Evolutionary conservation across 2,888 invertebrate genomes (phyloP).

Genomic region (Eupithecia vulgata): DNA sequence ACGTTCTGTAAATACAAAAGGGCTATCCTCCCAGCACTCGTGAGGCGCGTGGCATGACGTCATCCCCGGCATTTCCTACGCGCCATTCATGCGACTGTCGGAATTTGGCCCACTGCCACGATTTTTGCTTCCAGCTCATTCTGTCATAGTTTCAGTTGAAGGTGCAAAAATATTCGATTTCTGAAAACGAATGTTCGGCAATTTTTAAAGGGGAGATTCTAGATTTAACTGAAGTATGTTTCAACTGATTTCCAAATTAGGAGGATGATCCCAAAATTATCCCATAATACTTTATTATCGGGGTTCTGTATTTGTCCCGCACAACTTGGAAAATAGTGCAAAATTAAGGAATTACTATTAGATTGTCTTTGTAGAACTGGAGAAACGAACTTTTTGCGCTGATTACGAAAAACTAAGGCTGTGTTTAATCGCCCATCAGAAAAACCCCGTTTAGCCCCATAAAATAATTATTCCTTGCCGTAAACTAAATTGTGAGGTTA

Average conservation of each 20-base stretch:
- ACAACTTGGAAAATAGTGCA: not conserved
- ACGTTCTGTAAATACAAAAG: not conserved
- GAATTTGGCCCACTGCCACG: constrained; percentile 49
- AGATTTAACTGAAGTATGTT: not conserved
- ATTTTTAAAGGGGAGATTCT: not conserved
- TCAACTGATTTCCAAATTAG: not conserved
- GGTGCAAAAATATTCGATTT: not conserved
- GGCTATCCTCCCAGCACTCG: constrained; percentile 1
- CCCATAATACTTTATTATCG: not conserved
- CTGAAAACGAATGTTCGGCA: not conserved
- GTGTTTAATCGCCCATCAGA: too few species aligned
- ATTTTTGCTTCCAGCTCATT: constrained; percentile 41
- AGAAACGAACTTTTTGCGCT: not conserved
- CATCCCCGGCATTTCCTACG: constrained; percentile 32
- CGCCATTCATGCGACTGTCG: constrained; percentile 44
- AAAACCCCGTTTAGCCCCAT: too few species aligned
- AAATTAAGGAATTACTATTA: not conserved
- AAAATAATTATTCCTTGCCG: too few species aligned
- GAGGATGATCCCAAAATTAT: not conserved
- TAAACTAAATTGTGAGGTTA: too few species aligned
- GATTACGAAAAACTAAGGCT: too few species aligned
- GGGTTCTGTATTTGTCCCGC: too few species aligned
- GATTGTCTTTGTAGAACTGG: not conserved
- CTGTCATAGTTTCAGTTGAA: not conserved
- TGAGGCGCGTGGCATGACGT: constrained; percentile 10